phyloP scores from a whole-genome alignment of 2,113 vertebrate genomes.

The Melanostigma gelatinosum region DNA sequence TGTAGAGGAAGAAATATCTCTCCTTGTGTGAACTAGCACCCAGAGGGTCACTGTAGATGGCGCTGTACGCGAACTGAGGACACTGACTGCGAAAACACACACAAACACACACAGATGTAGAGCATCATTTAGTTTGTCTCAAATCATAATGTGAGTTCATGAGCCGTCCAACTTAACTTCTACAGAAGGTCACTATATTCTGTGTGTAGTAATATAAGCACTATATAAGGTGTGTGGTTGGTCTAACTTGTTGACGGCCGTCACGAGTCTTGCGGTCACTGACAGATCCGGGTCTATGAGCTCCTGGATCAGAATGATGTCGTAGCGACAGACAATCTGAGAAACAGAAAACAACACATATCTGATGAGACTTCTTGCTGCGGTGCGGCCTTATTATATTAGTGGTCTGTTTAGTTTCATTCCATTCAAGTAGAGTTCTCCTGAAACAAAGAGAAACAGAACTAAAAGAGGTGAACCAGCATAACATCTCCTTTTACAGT shows the following conservation, averaged over 20 bases:
- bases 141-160: neutral
- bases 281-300: constrained; percentile 88
- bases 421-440: neutral
- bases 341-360: neutral
- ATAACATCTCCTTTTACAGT: neutral
- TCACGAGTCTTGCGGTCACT: constrained; percentile 82
- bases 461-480: no score
- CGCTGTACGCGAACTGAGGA: constrained; percentile 66
- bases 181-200: no score
- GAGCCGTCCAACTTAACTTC: neutral
- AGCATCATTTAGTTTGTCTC: neutral
- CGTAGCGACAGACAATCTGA: constrained; percentile 87
- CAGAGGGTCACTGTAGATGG: constrained; percentile 85
- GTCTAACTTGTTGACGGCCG: constrained; percentile 87
- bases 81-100: constrained; percentile 69
- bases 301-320: constrained; percentile 91
- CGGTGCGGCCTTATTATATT: neutral
- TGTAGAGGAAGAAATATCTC: constrained; percentile 92
- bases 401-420: neutral
- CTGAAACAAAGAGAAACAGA: neutral
- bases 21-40: constrained; percentile 89
- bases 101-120: neutral
- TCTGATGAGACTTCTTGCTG: neutral
- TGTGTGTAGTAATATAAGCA: neutral
- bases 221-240: neutral